Evolutionary conservation across 2,113 vertebrate species (phyloP).

Genomic region (Phodopus roborovskii): DNA sequence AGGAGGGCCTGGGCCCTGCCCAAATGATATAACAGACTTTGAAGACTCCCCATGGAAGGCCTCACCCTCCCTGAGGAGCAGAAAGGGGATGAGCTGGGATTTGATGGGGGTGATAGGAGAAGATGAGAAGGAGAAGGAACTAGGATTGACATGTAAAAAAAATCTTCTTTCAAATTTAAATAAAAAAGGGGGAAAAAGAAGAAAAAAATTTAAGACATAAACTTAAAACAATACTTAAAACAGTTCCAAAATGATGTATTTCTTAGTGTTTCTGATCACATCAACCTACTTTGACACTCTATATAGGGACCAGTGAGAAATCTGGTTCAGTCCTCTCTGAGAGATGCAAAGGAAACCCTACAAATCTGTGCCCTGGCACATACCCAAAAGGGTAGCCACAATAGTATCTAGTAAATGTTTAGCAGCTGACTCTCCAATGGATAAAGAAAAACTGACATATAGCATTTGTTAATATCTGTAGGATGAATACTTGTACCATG

Average conservation of each 20-base stretch:
- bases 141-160: too few relatives aligned
- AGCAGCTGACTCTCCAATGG: not conserved
- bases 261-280: not conserved
- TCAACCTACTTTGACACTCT: not conserved
- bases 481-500: not conserved
- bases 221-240: not conserved
- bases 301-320: not conserved
- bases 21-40: too few relatives aligned
- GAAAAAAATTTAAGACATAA: not conserved
- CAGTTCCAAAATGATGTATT: not conserved
- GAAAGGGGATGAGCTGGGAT: too few relatives aligned
- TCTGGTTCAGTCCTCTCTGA: not conserved
- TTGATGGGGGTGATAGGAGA: too few relatives aligned
- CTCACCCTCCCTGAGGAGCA: too few relatives aligned
- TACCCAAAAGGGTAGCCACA: not conserved
- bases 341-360: not conserved
- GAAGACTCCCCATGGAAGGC: too few relatives aligned
- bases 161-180: too few relatives aligned
- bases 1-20: too few relatives aligned
- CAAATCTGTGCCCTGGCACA: not conserved
- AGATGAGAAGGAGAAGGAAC: too few relatives aligned
- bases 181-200: not conserved
- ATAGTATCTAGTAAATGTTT: not conserved
- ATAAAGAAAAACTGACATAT: not conserved
- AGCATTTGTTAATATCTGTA: not conserved